phyloP scores from a whole-genome alignment of 1,140 invertebrate genomes.

The Lithobius niger region DNA sequence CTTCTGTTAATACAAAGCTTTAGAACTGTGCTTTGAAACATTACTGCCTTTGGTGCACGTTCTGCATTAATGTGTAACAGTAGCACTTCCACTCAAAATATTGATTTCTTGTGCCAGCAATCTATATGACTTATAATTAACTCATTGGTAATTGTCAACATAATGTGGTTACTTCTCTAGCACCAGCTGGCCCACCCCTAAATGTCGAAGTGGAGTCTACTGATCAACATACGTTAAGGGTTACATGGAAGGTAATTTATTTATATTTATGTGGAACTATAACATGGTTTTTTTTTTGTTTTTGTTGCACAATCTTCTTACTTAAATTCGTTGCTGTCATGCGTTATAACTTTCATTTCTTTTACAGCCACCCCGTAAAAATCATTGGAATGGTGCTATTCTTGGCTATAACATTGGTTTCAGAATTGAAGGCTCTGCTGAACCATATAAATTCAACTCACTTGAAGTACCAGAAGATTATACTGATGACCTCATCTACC shows the following conservation, averaged over 20 bases:
- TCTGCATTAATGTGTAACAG: too few relatives aligned
- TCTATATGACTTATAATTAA: too few relatives aligned
- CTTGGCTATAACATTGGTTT: constrained; percentile 61
- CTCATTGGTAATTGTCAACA: too few relatives aligned
- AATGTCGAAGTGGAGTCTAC: neutral
- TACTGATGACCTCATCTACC: constrained; percentile 27
- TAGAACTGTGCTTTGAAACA: too few relatives aligned
- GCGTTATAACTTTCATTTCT: neutral
- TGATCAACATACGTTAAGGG: neutral
- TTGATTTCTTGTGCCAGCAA: too few relatives aligned
- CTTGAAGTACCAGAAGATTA: constrained; percentile 17
- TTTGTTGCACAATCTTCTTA: neutral
- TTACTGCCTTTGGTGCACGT: too few relatives aligned
- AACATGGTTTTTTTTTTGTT: neutral
- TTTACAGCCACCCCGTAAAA: constrained; percentile 58
- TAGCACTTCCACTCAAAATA: too few relatives aligned
- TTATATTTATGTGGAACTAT: neutral
- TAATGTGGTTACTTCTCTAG: neutral
- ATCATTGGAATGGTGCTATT: constrained; percentile 87
- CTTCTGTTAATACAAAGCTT: too few relatives aligned
- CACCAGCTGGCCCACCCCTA: neutral
- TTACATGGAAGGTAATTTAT: neutral
- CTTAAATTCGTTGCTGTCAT: neutral
- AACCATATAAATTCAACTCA: constrained; percentile 22
- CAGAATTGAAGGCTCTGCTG: constrained; percentile 28